These are phyloP conservation scores for Eremobia ochroleuca DNA, from an alignment of 2,888 invertebrate species.

Conservation along the genomic window DNA sequence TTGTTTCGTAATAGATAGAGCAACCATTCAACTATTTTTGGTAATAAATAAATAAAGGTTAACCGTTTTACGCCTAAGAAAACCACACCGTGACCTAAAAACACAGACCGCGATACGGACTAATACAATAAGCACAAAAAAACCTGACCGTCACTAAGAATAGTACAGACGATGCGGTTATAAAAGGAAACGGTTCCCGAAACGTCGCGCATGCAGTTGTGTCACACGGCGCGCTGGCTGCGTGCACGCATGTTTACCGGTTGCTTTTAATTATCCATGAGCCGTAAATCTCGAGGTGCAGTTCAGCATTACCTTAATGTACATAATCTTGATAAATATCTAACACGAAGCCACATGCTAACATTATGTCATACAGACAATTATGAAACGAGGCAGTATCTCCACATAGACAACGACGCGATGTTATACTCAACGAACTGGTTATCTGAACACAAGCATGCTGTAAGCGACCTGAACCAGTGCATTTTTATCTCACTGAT, in stretches of 20 bases:
- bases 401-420: constrained; percentile 52
- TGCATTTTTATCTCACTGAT: constrained; percentile 84
- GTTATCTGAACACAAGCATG: constrained; percentile 77
- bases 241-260: constrained; percentile 75
- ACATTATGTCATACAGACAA: constrained; percentile 74
- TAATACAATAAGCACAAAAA: constrained; percentile 67
- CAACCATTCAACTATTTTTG: constrained; percentile 44
- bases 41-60: constrained; percentile 56
- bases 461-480: constrained; percentile 71
- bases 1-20: constrained; percentile 36
- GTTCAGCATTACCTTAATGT: constrained; percentile 72
- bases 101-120: constrained; percentile 66
- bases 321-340: constrained; percentile 73
- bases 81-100: constrained; percentile 74
- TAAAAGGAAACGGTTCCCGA: constrained; percentile 77
- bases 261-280: constrained; percentile 74
- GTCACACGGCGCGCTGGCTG: constrained; percentile 68
- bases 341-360: constrained; percentile 73
- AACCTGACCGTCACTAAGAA: constrained; percentile 70
- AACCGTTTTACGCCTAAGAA: constrained; percentile 61
- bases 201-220: constrained; percentile 70
- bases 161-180: constrained; percentile 66
- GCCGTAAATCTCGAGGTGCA: constrained; percentile 77
- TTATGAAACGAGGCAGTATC: constrained; percentile 67
- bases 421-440: constrained; percentile 66